Base-by-base conservation (phyloP, 2,888 invertebrate species). In the Stenoptilia bipunctidactyla region DNA sequence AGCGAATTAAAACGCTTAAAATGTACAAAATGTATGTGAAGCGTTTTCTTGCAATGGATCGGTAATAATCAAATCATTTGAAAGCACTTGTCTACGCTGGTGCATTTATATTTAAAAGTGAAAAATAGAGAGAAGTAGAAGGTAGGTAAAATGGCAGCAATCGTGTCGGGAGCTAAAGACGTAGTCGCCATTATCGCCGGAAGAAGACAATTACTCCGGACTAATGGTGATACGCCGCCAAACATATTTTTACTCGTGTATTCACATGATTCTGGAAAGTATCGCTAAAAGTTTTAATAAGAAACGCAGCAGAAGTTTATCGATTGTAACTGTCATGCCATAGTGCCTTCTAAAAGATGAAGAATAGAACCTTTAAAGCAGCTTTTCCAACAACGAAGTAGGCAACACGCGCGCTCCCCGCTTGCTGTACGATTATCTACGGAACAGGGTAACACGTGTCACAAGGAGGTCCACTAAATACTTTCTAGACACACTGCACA, bases 351-450 rank as follows among this genome's bases (percentile, higher is more conserved):
- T 83, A 83, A 79, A 72, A 80, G 79, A 83, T 80, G 67, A 69
- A 69, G 75, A 80, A 75, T 65, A 73, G 68, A 83, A 84, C 83
- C 83, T 80, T 76, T 80, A 68, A 74, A 84, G 83, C 74, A 83
- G 82, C 79, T 73, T 76, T 71, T 86, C 85, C 74, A 86, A 85
- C 80, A 76, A 84, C 74, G 80, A 62, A 77, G 80, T 62, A 84
- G 80, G 66, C 84, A 82, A 84, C 84, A 79, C 73, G 84, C 73
- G 70, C 72, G 80, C 71, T 75, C 74, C 69, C 71, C 74, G 66
- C 75, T 70, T 71, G 77, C 55, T 62, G 77, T 70, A 76, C 70
- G 75, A 71, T 67, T 76, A 82, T 83, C 83, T 84, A 84, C 65
- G 83, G 68, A 82, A 83, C 83, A 83, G 80, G 76, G 75, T 68